Base-by-base conservation (phyloP, 2,113 vertebrate genomes). In the Neotoma lepida region DNA sequence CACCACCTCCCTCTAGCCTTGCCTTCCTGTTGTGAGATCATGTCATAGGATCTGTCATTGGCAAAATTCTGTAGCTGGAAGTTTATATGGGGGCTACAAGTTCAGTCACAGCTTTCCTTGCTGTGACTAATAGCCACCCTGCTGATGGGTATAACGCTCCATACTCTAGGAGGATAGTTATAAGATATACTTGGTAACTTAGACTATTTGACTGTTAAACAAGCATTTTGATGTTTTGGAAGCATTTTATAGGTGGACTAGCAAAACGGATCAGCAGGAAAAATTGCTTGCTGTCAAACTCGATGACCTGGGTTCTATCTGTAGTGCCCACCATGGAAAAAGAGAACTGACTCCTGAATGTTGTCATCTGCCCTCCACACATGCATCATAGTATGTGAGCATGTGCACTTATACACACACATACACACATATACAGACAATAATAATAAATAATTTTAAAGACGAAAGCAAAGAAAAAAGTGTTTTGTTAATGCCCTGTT, bases 21-120 rank as follows among this genome's bases (percentile, higher is more conserved):
- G 96, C 74, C 91, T 96, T 96, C 93, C 94, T 97, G 91, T 90
- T 95, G 96, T 96, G 91, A 97, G 87, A 87, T 95, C 96, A 96
- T 95, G 74, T 87, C 93, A 49, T 96, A 95, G 91, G 89, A 91
- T 95, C 80, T 78, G 85, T 93, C 2, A 2, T 78, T 96, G 93
- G 95, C 95, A 96, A 96, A 92, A 91, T 84, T 84, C 61, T 95
- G 89, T 63, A 87, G 51, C 68, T 93, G 51, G 39, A 41, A 49
- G 68, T 89, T 94, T 93, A 71, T 85, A 70, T 88, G 68, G 46
- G 70, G 56, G 51, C 15, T 2, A 4, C 17, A 39, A 54, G 12
- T 41, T 13, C 9, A 22, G 35, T 70, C 51, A 64, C 49, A 93
- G 44, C 68, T 96, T 95, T 90, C 82, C 89, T 96, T 91, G 54